Percentiles rank a stretch among this genome's conserved stretches.
Evolutionary conservation across 2,888 invertebrate genomes (phyloP).

Genomic region (Chaetogeoica ovagalla): DNA sequence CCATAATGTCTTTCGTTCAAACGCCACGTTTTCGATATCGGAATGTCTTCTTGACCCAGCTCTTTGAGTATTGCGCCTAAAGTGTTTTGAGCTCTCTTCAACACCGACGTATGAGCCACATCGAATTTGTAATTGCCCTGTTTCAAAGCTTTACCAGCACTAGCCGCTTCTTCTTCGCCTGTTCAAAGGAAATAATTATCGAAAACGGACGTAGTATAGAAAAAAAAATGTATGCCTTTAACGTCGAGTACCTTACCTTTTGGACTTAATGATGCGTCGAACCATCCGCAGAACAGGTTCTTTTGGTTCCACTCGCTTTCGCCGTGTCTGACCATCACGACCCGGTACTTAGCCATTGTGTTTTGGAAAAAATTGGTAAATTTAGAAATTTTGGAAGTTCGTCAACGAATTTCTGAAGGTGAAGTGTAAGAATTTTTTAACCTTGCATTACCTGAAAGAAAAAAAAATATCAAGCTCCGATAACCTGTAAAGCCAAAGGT

Average conservation of each 20-base stretch:
- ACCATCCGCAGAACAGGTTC: constrained; percentile 76
- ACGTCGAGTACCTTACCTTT: constrained; percentile 64
- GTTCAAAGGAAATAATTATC: constrained; percentile 11
- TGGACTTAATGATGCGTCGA: constrained; percentile 70
- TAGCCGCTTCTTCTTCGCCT: constrained; percentile 71
- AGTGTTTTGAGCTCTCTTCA: constrained; percentile 78
- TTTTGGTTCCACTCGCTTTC: constrained; percentile 77
- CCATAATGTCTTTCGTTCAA: constrained; percentile 88
- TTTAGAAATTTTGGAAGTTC: constrained; percentile 23
- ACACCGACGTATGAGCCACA: constrained; percentile 77
- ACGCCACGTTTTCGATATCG: constrained; percentile 76
- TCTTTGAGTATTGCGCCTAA: constrained; percentile 70
- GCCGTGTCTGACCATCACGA: constrained; percentile 76
- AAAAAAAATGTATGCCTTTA: neutral
- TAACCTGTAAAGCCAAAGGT: neutral
- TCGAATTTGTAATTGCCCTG: constrained; percentile 74
- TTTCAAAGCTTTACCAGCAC: constrained; percentile 75
- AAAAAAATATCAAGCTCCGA: neutral
- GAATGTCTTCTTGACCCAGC: constrained; percentile 70
- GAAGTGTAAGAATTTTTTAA: constrained; percentile 17
- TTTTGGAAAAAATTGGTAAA: constrained; percentile 56
- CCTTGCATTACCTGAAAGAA: constrained; percentile 13
- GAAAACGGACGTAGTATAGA: neutral
- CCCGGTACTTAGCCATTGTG: constrained; percentile 61
- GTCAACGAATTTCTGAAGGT: constrained; percentile 19